Evolutionary conservation across 2,888 invertebrate species (phyloP).

Genomic region (Ctenicera cuprea): DNA sequence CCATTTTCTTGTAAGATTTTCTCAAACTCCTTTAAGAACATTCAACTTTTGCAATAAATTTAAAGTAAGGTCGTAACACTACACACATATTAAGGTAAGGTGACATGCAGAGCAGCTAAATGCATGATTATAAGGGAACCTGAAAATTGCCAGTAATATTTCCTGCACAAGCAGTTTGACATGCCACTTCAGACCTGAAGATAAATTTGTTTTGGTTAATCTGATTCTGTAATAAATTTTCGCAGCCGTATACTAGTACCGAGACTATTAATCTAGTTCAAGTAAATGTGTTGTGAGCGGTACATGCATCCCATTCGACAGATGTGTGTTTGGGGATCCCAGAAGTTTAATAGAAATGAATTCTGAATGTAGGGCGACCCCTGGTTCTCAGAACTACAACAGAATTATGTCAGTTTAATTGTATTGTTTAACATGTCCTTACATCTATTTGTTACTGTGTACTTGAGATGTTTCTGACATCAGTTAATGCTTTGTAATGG

Average conservation of each 20-base stretch:
- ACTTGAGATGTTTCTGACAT: background rate
- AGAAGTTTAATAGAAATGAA: conserved; percentile 26
- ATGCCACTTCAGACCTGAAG: conserved; percentile 50
- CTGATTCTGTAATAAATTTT: conserved; percentile 55
- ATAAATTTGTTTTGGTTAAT: conserved; percentile 55
- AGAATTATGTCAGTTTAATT: conserved; percentile 23
- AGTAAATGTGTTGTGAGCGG: conserved; percentile 53
- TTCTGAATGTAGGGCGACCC: conserved; percentile 28
- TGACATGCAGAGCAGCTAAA: conserved; percentile 23
- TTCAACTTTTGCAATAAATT: conserved; percentile 7
- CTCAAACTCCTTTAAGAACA: background rate
- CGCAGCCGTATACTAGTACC: conserved; percentile 47
- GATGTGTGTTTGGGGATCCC: conserved; percentile 18
- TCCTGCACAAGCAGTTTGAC: conserved; percentile 48
- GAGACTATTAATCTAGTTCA: conserved; percentile 55
- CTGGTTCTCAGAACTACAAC: background rate
- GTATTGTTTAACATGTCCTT: conserved; percentile 1
- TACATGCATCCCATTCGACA: conserved; percentile 44
- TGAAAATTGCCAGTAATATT: conserved; percentile 36
- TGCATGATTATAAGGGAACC: conserved; percentile 31
- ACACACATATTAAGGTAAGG: conserved; percentile 2
- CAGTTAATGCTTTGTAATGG: background rate
- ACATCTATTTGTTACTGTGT: background rate
- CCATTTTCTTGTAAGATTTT: background rate
- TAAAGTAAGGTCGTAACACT: background rate